These are phyloP conservation scores for Pseudomyrmex pallidus DNA, from an alignment of 1,140 invertebrate genomes.

Conservation along the genomic window DNA sequence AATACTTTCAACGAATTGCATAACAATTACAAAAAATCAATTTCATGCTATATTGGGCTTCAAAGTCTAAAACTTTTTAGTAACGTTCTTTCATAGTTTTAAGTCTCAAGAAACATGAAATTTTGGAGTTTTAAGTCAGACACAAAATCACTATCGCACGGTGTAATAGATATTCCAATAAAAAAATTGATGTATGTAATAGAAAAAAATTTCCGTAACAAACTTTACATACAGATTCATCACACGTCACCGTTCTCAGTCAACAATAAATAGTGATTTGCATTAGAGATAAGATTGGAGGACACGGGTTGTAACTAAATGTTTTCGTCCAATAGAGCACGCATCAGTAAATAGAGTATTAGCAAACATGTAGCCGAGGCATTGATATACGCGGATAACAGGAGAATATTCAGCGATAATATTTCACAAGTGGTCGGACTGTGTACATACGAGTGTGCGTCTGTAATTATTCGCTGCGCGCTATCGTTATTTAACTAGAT, in stretches of 20 bases:
- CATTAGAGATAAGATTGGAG: background rate
- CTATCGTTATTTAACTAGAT: conserved; percentile 60
- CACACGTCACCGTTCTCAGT: background rate
- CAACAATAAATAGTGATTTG: conserved; percentile 14
- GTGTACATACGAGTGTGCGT: background rate
- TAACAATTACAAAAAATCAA: too few relatives aligned
- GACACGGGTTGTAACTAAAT: background rate
- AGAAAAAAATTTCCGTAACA: background rate
- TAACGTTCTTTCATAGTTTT: too few relatives aligned
- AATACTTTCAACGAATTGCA: too few relatives aligned
- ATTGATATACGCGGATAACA: conserved; percentile 25
- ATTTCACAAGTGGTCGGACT: conserved; percentile 36
- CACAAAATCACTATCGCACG: too few relatives aligned
- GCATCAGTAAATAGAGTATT: conserved; percentile 7
- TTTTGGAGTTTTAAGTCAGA: too few relatives aligned
- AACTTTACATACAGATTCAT: background rate
- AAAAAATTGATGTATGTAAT: too few relatives aligned
- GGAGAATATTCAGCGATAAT: conserved; percentile 53
- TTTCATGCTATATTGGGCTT: too few relatives aligned
- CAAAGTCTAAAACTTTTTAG: too few relatives aligned
- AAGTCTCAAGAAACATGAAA: too few relatives aligned
- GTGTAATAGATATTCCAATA: too few relatives aligned
- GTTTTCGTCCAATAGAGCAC: background rate
- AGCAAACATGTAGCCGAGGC: conserved; percentile 2
- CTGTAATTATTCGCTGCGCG: conserved; percentile 53